Evolutionary conservation across 2,888 invertebrate species (phyloP), one percentile per base, ranked within the genome.

Genomic region (Eupithecia vulgata): DNA sequence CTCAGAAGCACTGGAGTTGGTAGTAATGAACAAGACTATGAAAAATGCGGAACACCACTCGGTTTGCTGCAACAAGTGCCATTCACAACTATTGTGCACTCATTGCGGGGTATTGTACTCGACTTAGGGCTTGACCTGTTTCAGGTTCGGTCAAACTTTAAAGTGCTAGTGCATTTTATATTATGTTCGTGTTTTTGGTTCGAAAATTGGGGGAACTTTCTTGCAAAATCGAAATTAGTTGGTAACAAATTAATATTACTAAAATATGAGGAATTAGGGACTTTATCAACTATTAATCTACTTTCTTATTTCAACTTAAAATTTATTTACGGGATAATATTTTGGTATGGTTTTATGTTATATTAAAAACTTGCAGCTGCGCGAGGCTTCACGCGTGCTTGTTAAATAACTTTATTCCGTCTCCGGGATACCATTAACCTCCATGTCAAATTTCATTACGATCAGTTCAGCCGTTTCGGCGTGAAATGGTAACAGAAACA

Each of bases 61-160:
- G 37, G 68, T 52, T 57, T 13, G 30, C 30, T 61, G 80, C 80
- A 81, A 81, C 81, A 81, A 81, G 81, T 81, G 79, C 76, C 61
- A 71, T 79, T 78, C 78, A 78, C 59, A 65, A 68, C 71, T 74
- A 66, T 66, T 69, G 42, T 68, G 7, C 34, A 66, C 45, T 65
- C 62, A 70, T 67, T 64, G 70, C 64, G 34, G 45, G 37, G 64
- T 57, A 30, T 64, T 48, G 59, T 71, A 66, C 61, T 67, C 21
- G 59, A 40, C n/a, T 48, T 73, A 73, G 68, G 30, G 68, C 25
- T 70, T 45, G 62, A 61, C 62, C 45, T 37, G 6, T n/a, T 62
- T 48, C 65, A 52, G 62, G 10, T 72, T 72, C 68, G 68, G 72
- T 34, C 67, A 48, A 21, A 17, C 34, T 61, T 8, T 1, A 17